phyloP scores from a whole-genome alignment of 2,888 invertebrate genomes.

The Tinea trinotella region DNA sequence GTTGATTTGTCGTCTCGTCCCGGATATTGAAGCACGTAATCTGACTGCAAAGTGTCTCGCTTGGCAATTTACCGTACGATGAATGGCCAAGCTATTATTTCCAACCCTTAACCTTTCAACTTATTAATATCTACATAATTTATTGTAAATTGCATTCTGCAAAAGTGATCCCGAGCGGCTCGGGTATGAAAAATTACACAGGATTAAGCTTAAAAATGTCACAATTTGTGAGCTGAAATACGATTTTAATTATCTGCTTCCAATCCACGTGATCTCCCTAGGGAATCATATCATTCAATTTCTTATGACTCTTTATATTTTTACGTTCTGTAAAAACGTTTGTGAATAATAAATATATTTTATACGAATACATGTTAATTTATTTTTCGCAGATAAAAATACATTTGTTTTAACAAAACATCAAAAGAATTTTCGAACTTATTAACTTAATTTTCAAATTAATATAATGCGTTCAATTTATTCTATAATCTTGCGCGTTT shows the following conservation, averaged over 20 bases:
- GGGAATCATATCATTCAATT: not conserved
- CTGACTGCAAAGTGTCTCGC: conserved; percentile 65
- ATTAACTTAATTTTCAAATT: conserved; percentile 8
- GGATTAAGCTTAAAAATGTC: conserved; percentile 15
- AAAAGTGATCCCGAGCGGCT: conserved; percentile 44
- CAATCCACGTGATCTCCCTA: not conserved
- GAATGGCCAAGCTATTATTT: conserved; percentile 62
- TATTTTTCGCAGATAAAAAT: not conserved
- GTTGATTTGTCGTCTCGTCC: conserved; percentile 31
- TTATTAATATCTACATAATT: conserved; percentile 72
- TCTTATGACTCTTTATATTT: not conserved
- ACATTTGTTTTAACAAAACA: not conserved
- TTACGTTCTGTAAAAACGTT: no score
- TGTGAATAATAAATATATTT: no score
- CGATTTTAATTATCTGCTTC: conserved; percentile 8
- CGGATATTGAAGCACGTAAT: conserved; percentile 73
- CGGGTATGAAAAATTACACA: conserved; percentile 33
- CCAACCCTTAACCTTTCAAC: conserved; percentile 66
- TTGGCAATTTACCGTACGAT: conserved; percentile 68
- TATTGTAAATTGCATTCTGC: conserved; percentile 71
- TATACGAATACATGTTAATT: not conserved
- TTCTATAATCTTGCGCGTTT: not conserved
- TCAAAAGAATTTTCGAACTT: not conserved
- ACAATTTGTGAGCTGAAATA: conserved; percentile 11
- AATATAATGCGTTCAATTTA: conserved; percentile 12